Evolutionary conservation across 1,140 invertebrate genomes (phyloP), one percentile per base, ranked within the genome.

Genomic region (Palaemon carinicauda): DNA sequence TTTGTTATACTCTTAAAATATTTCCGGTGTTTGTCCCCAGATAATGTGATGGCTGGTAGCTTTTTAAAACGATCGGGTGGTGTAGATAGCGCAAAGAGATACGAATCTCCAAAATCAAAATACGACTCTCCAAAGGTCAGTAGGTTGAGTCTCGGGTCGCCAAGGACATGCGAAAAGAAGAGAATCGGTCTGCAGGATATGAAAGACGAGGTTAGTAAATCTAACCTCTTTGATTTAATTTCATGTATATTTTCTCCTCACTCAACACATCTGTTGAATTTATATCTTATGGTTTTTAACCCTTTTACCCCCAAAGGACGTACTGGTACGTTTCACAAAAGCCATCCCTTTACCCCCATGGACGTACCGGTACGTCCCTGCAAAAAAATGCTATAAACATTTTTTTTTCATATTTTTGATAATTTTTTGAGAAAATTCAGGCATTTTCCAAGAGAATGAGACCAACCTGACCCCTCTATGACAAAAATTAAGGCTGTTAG

Each of bases 181-280:
- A 82, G 74, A 17, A 82, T 27, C n/a, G 74, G 53, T n/a, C 17
- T 82, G 17, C 65, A 82, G 21, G 80, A 82, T 0, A 82, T 82
- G 80, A 82, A 33, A 29, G 80, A 82, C 41, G 80, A 82, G 51
- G 80, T 82, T 17, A 82, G 56, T 80, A 60, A 3, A 60, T 10
- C 17, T 24, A 15, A 12, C 7, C n/a, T 53, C 9, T 33, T 3
- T 9, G 21, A 29, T 27, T 41, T 79, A 53, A 2, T 27, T 3
- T 54, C 3, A 24, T 24, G 0, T 24, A 9, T 27, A 9, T 54
- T 5, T 52, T 31, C 4, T 79, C 3, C 5, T 27, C 12, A 21
- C 3, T 9, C 15, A 14, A 0, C 12, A 65, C n/a, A n/a, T n/a
- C 3, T 21, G 4, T 1, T n/a, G 29, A 27, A 27, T n/a, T 27